Conservation (phyloP, 2,797 vertebrate genomes). For the Siniperca scherzeri region DNA sequence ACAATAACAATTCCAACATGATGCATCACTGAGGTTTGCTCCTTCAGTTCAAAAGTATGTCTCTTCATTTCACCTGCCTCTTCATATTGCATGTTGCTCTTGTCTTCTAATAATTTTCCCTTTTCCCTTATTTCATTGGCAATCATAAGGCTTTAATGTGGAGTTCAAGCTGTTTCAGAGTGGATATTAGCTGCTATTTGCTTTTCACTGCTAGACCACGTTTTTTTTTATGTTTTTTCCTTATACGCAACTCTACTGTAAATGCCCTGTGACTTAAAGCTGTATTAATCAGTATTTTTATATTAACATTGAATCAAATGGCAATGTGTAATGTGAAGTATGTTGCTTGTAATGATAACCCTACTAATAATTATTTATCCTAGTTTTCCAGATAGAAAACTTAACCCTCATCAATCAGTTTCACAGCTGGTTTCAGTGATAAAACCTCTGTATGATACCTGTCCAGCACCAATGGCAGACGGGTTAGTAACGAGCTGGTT, state of each 20-base stretch:
- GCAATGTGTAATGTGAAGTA: background rate
- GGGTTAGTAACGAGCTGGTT: background rate
- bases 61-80: constrained; percentile 14
- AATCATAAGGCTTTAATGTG: constrained; percentile 5
- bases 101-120: background rate
- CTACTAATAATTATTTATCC: background rate
- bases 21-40: constrained; percentile 43
- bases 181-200: background rate
- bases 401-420: background rate
- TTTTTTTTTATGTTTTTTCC: background rate
- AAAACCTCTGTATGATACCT: background rate
- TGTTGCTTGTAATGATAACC: background rate
- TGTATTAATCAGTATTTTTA: background rate
- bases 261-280: background rate
- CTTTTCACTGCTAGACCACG: background rate
- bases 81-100: constrained; percentile 2
- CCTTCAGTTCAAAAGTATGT: constrained; percentile 2
- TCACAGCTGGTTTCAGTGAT: background rate
- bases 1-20: constrained; percentile 27
- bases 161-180: background rate
- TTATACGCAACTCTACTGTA: background rate
- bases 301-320: background rate
- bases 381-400: background rate
- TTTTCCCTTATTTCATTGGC: background rate
- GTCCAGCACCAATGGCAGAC: no score